Percentiles rank a stretch among this genome's conserved stretches.
phyloP scores from a whole-genome alignment of 1,140 invertebrate species.

The Polypedilum vanderplanki region DNA sequence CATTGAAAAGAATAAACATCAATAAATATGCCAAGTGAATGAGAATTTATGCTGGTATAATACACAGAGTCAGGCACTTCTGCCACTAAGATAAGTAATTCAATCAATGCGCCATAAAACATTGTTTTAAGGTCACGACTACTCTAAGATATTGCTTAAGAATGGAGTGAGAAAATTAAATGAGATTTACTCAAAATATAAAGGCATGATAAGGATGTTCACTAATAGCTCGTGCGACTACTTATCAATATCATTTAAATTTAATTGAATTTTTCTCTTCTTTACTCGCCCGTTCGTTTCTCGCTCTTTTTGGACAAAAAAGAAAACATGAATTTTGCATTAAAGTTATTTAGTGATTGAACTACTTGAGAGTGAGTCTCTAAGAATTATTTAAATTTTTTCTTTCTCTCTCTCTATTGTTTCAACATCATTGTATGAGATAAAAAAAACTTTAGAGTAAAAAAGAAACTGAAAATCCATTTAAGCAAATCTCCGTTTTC shows the following conservation, averaged over 20 bases:
- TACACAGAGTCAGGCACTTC: background rate
- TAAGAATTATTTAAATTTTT: background rate
- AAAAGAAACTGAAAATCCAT: background rate
- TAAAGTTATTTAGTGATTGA: background rate
- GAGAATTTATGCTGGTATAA: background rate
- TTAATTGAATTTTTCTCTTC: slow-evolving; percentile 14
- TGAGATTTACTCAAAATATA: background rate
- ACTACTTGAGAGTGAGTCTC: background rate
- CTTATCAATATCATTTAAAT: slow-evolving; percentile 20
- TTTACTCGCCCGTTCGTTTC: too few relatives aligned
- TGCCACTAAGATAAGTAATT: background rate
- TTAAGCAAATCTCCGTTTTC: background rate
- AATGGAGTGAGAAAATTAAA: background rate
- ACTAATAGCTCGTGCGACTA: background rate
- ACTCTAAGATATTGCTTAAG: background rate
- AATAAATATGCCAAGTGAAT: slow-evolving; percentile 18
- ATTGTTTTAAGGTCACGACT: slow-evolving; percentile 8
- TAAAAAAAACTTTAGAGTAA: background rate
- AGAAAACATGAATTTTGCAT: slow-evolving; percentile 16
- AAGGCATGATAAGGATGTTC: background rate
- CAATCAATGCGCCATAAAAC: slow-evolving; percentile 11
- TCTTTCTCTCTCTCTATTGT: background rate
- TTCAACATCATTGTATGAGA: background rate
- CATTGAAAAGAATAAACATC: slow-evolving; percentile 14
- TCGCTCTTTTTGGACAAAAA: background rate